Base-by-base conservation (phyloP, 1,140 invertebrate genomes). In the Brachystomella parvula region DNA sequence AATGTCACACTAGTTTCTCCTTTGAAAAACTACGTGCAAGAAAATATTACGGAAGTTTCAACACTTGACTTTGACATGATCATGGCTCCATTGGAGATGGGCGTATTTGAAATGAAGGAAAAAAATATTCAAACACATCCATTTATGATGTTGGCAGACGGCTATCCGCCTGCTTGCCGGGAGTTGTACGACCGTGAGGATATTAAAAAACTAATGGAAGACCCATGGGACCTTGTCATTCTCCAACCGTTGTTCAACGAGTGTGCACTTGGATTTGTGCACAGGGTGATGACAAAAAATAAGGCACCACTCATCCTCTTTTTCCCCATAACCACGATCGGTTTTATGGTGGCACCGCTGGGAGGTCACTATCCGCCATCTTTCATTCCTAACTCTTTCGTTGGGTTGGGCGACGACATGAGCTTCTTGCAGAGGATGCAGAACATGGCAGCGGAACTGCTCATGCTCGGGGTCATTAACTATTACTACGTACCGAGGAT, bases 1-100 rank as follows among this genome's bases (percentile, higher is more conserved):
- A 56, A 77, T 28, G 61, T 76, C 1, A 74, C 75, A 0, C 53
- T 73, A n/a, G 19, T 75, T 1, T 63, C 30, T 49, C 29, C 72
- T 62, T 83, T 81, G 12, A 39, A 47, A 12, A 15, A 15, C 3
- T 6, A 39, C 19, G 19, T 30, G 26, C 24, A 26, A 19, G 63
- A 70, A 53, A 65, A 65, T 44, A 47, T 70, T 2, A 19, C 32
- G 15, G 60, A 70, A 17, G 60, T 70, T 35, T 19, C 24, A 33
- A 63, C 49, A 0, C 17, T 19, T 12, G 57, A 63, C 2, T 19
- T 35, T 17, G 61, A 63, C 3, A 3, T 62, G 33, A 12, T 56
- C 1, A 29, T 33, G 1, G 17, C 63, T 30, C 26, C n/a, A 17
- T 32, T 28, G 0, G 24, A 19, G 2, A 1, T 32, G 17, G 56